Evolutionary conservation across 2,888 invertebrate genomes (phyloP), one percentile per base, ranked within the genome.

Genomic region (Nomada hirtipes): DNA sequence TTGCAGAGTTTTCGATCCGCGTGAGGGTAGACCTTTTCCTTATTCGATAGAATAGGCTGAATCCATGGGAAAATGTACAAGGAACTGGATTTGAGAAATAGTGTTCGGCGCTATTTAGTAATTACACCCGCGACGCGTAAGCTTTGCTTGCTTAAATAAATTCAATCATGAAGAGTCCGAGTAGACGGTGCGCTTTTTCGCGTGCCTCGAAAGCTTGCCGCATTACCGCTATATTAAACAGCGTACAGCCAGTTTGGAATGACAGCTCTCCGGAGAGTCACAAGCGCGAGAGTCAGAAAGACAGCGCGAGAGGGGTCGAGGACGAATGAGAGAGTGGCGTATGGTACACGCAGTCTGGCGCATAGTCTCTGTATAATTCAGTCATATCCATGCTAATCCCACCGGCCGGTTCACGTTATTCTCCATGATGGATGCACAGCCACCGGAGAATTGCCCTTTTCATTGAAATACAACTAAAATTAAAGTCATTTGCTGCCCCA

Each of bases 301-400:
- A 88, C 78, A 83, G 79, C 77, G 73, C 60, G 73, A 44, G 67
- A 74, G 74, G 75, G 74, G 79, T 75, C 83, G 79, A 79, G 72
- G 67, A 69, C 67, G 82, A 75, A 63, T 53, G 83, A 71, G 76
- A 82, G 77, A 79, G 72, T 83, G 90, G 91, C 90, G 90, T 91
- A 90, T 90, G 90, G 90, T 90, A 90, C 91, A 90, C 89, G 90
- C 91, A 91, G 92, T 91, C 90, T 92, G 91, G 91, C 91, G 91
- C 92, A 91, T 91, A 90, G 90, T 91, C 92, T 91, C 91, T 91
- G 92, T 92, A 92, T 92, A 92, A 92, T 92, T 92, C 91, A 92
- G 92, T 92, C 92, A 92, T 92, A 92, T 92, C 92, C 92, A 92
- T 92, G 92, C 92, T 92, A 92, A 92, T 92, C 92, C 92, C 91